Conservation (phyloP, 2,888 invertebrate genomes). For the Leucania comma region DNA sequence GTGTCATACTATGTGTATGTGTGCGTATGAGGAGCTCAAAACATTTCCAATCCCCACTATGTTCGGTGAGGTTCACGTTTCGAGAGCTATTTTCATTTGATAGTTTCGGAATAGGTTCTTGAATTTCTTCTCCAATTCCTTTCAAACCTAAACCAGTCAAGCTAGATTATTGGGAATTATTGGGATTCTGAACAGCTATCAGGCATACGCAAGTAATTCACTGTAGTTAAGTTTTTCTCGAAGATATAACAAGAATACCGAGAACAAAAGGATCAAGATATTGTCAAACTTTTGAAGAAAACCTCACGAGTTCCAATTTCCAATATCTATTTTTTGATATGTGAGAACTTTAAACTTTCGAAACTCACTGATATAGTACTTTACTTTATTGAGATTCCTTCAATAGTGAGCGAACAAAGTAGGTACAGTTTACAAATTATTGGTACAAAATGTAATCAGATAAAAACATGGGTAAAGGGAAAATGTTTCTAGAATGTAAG, state of each 20-base stretch:
- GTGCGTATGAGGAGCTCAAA: slow-evolving; percentile 38
- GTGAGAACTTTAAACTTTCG: slow-evolving; percentile 47
- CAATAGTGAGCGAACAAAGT: slow-evolving; percentile 9
- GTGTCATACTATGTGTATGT: slow-evolving; percentile 11
- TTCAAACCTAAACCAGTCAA: slow-evolving; percentile 13
- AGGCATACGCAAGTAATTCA: slow-evolving; percentile 8
- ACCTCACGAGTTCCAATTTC: slow-evolving; percentile 33
- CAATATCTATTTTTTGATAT: slow-evolving; percentile 55
- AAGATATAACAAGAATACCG: slow-evolving; percentile 33
- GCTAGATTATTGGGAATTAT: slow-evolving; percentile 10
- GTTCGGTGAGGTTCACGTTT: slow-evolving; percentile 33
- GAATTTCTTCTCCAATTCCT: slow-evolving; percentile 31
- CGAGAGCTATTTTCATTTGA: slow-evolving; percentile 36
- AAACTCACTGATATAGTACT: slow-evolving; percentile 43
- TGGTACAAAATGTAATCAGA: slow-evolving; percentile 2
- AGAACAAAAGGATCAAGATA: slow-evolving; percentile 38
- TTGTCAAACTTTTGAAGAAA: slow-evolving; percentile 47
- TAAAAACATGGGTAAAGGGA: slow-evolving; percentile 12
- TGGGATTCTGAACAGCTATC: slow-evolving; percentile 1
- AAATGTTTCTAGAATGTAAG: slow-evolving; percentile 13
- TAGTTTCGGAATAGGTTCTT: slow-evolving; percentile 33
- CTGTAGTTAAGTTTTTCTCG: slow-evolving; percentile 19
- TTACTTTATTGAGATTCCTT: slow-evolving; percentile 29
- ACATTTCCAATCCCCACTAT: slow-evolving; percentile 38
- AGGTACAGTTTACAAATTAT: slow-evolving; percentile 14